Evolutionary conservation across 30 jellyfish, hydroid and myxozoan species (phyloP).

Genomic region (Catostylus mosaicus): DNA sequence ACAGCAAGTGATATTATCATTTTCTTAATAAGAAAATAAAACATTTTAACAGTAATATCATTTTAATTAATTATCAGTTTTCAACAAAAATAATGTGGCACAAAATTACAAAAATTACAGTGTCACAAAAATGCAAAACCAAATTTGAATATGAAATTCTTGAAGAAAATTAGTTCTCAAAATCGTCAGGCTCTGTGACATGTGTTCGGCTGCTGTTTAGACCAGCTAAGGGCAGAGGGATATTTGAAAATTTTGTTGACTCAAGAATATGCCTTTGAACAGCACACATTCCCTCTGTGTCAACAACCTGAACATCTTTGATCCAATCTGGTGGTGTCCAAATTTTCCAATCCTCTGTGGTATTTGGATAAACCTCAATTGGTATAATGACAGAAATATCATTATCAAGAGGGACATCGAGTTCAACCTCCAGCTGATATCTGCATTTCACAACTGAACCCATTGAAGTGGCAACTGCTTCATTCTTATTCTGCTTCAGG

Average conservation of each 20-base stretch:
- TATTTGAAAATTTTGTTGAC: constrained; percentile 34
- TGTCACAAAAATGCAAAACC: no score
- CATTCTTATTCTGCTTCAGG: background rate
- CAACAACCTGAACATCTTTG: constrained; percentile 1
- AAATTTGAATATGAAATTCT: no score
- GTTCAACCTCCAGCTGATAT: constrained; percentile 37
- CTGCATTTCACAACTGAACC: constrained; percentile 44
- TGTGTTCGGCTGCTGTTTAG: no score
- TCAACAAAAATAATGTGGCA: no score
- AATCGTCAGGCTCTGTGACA: no score
- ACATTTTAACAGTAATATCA: no score
- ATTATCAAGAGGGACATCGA: constrained; percentile 41
- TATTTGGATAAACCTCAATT: constrained; percentile 36
- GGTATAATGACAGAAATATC: constrained; percentile 37
- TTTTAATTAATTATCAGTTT: no score
- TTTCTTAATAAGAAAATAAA: no score
- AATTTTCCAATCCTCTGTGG: constrained; percentile 21
- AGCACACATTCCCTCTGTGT: constrained; percentile 9
- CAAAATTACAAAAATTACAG: no score
- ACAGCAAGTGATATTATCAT: no score
- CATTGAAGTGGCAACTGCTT: constrained; percentile 18
- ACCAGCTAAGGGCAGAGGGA: constrained; percentile 55
- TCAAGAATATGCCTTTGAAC: constrained; percentile 45
- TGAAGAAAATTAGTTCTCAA: no score
- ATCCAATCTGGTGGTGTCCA: constrained; percentile 71